Base-by-base conservation (phyloP, 1,140 invertebrate genomes). In the Drosophila sulfurigaster region DNA sequence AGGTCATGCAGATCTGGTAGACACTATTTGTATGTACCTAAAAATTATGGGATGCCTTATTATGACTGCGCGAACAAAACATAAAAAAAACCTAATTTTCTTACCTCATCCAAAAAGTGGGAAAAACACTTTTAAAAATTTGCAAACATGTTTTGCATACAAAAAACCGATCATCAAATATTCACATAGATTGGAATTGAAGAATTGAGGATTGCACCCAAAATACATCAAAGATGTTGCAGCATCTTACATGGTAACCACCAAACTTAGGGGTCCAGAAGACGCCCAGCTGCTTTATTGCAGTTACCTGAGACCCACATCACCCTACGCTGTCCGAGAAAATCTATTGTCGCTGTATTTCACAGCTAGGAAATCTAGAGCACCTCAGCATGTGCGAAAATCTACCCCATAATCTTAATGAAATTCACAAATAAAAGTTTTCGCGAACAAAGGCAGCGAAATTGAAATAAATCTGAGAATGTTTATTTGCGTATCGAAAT, bases 61-160 rank as follows among this genome's bases (percentile, higher is more conserved):
- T 88, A 88, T 88, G 85, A 88, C 81, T 48, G 46, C 52, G 79
- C 16, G 71, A 78, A 88, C 68, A 88, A 88, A 59, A 56, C 65
- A 3, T 25, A 56, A 25, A 70, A 64, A 79, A 71, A 45, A 65
- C 13, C 62, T 63, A 70, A 74, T 76, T 72, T 67, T 54, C 5
- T 13, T 58, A 70, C 43, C 68, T 75, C 68, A 41, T 20, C 72
- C 69, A 78, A 68, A 82, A 64, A 54, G 52, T 30, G 3, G 11
- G 15, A 45, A 58, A 76, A 58, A 62, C 15, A 16, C 77, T 76
- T 75, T 83, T 89, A 89, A 85, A 89, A 89, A 89, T 88, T 83
- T 89, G 85, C 85, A 88, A 88, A 88, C 85, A 83, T 89, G 81
- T 85, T 89, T 89, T 89, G 85, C 85, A 89, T 89, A 76, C 66